A percentile compares a stretch with the other conserved stretches of the same genome.
Evolutionary conservation across 2,888 invertebrate genomes (phyloP).

Genomic region (Noctua janthe): DNA sequence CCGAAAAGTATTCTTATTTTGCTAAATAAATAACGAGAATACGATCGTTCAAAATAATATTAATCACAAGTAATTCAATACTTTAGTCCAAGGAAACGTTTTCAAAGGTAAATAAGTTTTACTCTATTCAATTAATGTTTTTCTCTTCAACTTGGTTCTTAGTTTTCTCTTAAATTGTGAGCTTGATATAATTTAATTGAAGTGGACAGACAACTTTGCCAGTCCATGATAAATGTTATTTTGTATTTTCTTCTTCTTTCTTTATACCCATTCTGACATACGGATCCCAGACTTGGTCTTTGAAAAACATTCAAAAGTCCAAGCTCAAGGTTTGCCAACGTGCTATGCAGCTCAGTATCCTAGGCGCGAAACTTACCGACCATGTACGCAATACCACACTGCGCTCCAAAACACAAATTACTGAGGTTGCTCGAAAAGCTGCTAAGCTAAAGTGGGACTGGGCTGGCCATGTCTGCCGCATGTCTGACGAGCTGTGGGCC

Average conservation of each 20-base stretch:
- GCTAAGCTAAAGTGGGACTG: too few relatives aligned
- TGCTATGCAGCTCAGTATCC: too few relatives aligned
- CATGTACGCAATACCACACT: too few relatives aligned
- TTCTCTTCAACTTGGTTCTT: conserved; percentile 9
- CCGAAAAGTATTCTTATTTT: not conserved
- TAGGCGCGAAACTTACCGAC: too few relatives aligned
- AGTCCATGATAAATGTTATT: not conserved
- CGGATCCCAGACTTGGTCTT: too few relatives aligned
- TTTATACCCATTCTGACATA: too few relatives aligned
- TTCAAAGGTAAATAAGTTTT: conserved; percentile 16
- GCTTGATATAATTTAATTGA: conserved; percentile 10
- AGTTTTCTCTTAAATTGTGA: conserved; percentile 32
- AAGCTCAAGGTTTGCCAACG: too few relatives aligned
- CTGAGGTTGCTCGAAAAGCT: too few relatives aligned
- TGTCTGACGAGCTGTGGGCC: too few relatives aligned
- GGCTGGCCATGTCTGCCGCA: too few relatives aligned
- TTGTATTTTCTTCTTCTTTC: not conserved
- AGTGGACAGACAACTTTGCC: not conserved
- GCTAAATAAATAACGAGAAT: not conserved
- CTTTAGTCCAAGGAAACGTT: conserved; percentile 6
- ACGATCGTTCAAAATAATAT: not conserved
- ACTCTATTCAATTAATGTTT: conserved; percentile 19
- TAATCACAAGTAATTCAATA: not conserved
- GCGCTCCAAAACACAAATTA: too few relatives aligned
- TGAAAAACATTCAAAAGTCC: too few relatives aligned